phyloP scores from a whole-genome alignment of 2,113 vertebrate genomes.

The Oryctolagus cuniculus region mOryCun1.1 NC_091436.1:160977001-160977500 shows the following conservation, averaged over 20 bases:
- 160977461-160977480: background rate
- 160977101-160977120: conserved; percentile 87
- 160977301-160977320: conserved; percentile 85
- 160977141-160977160: conserved; percentile 79
- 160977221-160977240: conserved; percentile 90
- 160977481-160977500: too few species aligned
- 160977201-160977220: conserved; percentile 89
- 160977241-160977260: conserved; percentile 88
- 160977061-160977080: conserved; percentile 86
- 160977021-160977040: conserved; percentile 86
- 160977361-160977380: conserved; percentile 81
- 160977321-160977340: conserved; percentile 85
- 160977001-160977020: conserved; percentile 84
- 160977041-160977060: conserved; percentile 84
- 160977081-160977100: conserved; percentile 87
- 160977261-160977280: conserved; percentile 91
- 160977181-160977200: conserved; percentile 85
- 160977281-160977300: conserved; percentile 90
- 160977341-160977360: conserved; percentile 89
- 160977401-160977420: conserved; percentile 17
- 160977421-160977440: background rate
- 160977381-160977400: conserved; percentile 57
- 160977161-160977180: conserved; percentile 86
- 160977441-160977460: background rate
- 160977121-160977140: conserved; percentile 84